Base-by-base conservation (phyloP, 2,113 vertebrate species). In the Protobothrops mucrosquamatus region DNA sequence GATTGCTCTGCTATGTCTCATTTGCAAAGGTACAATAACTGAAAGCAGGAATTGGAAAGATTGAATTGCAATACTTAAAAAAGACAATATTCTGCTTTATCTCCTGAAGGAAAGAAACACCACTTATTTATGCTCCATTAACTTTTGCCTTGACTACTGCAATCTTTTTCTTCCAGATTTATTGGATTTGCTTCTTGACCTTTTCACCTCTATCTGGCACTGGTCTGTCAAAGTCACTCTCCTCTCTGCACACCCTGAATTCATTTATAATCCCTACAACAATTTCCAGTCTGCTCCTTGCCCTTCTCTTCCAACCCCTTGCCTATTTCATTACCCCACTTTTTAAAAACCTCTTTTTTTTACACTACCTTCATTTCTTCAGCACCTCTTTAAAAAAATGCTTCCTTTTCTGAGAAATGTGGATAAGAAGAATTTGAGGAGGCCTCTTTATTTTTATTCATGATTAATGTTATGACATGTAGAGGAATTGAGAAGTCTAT, bases 401-500 rank as follows among this genome's bases (percentile, higher is more conserved):
- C 8, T 20, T 51, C 34, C 48, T 46, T 90, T 90, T 69, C 26
- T 90, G 61, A 74, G 29, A n/a, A 74, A 81, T 89, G 6, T 89
- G 57, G 43, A 39, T 46, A 89, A 29, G 39, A 59, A 26, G 12
- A 12, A 59, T 14, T 26, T 26, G 4, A 89, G 43, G 39, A 89
- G 18, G 26, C 7, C 43, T 56, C 10, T 39, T 34, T 23, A 57
- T 23, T 39, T 23, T 39, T 56, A 85, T 93, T 91, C 48, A 8
- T 3, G 57, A 3, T 0, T 46, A 18, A 6, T 0, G 0, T 29
- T 34, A n/a, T 2, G 22, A 74, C 89, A 74, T 61, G 3, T 20
- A 85, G 69, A 14, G 74, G 86, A 90, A 61, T 46, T 18, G 55
- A 1, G 1, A 11, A 15, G 11, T 22, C 12, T 64, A 26, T 48